Evolutionary conservation across 2,113 vertebrate genomes (phyloP).

Genomic region (Pitta sordida): DNA sequence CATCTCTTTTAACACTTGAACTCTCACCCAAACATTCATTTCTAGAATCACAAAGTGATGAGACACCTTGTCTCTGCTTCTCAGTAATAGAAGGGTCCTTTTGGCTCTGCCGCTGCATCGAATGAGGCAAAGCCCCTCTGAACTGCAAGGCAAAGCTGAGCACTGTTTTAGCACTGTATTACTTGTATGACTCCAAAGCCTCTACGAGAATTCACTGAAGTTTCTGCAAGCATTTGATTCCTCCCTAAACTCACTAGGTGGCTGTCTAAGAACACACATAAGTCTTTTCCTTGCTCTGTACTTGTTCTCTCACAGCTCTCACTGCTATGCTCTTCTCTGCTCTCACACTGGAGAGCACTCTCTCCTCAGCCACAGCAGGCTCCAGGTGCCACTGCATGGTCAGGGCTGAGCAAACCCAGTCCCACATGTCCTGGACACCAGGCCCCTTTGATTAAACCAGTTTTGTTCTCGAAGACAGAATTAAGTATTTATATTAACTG

Average conservation of each 20-base stretch:
- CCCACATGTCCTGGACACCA: rapidly evolving
- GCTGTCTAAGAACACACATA: constrained; percentile 33
- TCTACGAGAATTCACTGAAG: not conserved
- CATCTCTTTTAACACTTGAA: not conserved
- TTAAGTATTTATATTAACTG: rapidly evolving
- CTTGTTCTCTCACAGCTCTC: rapidly evolving
- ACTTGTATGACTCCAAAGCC: not conserved
- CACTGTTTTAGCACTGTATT: not conserved
- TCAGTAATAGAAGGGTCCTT: not conserved
- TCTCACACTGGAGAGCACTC: not conserved
- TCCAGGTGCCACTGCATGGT: not conserved
- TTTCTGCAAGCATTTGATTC: not conserved
- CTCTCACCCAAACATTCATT: not conserved
- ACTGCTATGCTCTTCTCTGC: not conserved
- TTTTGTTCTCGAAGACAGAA: not conserved
- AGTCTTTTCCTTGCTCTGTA: not conserved
- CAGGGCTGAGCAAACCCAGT: not conserved
- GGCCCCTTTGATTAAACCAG: not conserved
- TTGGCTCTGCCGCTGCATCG: not conserved
- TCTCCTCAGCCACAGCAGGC: not conserved
- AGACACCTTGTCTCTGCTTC: not conserved
- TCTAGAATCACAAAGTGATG: not conserved
- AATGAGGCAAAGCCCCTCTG: not conserved
- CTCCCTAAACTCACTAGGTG: not conserved
- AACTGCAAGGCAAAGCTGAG: not conserved